Conservation (phyloP, 2,113 vertebrate species). For the Hemibagrus wyckioides region DNA sequence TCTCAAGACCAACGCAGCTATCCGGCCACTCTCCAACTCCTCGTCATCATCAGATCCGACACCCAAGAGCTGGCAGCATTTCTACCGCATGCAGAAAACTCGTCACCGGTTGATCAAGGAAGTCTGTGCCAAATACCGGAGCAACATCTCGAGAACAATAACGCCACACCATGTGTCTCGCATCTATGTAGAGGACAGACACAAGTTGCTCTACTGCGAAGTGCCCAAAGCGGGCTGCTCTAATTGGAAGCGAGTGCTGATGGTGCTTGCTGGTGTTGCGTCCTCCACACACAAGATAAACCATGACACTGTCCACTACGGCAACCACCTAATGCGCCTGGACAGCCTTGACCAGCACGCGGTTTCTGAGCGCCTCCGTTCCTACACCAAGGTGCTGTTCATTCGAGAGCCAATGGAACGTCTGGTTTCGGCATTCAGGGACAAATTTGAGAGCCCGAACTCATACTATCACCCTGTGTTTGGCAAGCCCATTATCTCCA, state of each 20-base stretch:
- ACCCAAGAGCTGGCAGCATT: conserved; percentile 65
- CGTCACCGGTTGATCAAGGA: conserved; percentile 81
- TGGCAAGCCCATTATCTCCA: conserved; percentile 91
- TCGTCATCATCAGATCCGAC: conserved; percentile 34
- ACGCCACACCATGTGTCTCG: conserved; percentile 84
- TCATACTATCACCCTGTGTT: conserved; percentile 92
- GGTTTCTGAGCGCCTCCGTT: conserved; percentile 82
- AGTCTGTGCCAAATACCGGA: conserved; percentile 86
- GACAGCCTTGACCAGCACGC: conserved; percentile 82
- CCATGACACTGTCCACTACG: conserved; percentile 86
- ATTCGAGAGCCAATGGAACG: conserved; percentile 91
- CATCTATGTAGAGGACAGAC: conserved; percentile 92
- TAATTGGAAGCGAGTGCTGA: conserved; percentile 96
- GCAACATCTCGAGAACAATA: conserved; percentile 79
- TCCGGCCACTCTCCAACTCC: conserved; percentile 61
- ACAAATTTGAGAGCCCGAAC: conserved; percentile 96
- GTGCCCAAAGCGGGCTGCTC: conserved; percentile 96
- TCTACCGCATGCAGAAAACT: conserved; percentile 74
- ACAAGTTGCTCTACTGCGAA: conserved; percentile 93
- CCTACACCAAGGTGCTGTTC: conserved; percentile 94
- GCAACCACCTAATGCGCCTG: conserved; percentile 80
- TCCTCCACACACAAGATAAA: conserved; percentile 78
- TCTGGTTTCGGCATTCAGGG: conserved; percentile 92
- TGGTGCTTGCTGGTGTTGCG: conserved; percentile 88
- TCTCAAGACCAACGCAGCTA: conserved; percentile 81